Evolutionary conservation across 2,888 invertebrate genomes (phyloP), one percentile per base, ranked within the genome.

Genomic region (Plebejus melissa): DNA sequence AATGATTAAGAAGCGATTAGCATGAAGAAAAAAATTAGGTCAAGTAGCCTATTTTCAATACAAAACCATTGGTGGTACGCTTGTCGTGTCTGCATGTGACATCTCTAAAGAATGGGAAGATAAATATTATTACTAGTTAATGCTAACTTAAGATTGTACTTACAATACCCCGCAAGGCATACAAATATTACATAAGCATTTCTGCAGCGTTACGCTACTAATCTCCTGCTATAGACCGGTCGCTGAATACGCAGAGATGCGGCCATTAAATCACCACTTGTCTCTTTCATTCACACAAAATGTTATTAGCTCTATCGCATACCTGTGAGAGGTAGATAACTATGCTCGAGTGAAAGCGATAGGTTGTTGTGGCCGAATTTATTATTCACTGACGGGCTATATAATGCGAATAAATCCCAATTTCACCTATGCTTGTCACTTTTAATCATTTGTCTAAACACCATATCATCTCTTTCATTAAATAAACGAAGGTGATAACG

Each of bases 1-100:
- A n/a, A n/a, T n/a, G n/a, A n/a, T n/a, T n/a, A n/a, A n/a, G n/a
- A n/a, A n/a, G n/a, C n/a, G n/a, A n/a, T n/a, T n/a, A n/a, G n/a
- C n/a, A n/a, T n/a, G n/a, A n/a, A n/a, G n/a, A n/a, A n/a, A n/a
- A n/a, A n/a, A n/a, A n/a, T n/a, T n/a, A n/a, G n/a, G n/a, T n/a
- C n/a, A n/a, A n/a, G n/a, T n/a, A n/a, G n/a, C n/a, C n/a, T n/a
- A 65, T 32, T 65, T 36, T 65, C 65, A 65, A 65, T 36, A 65
- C 65, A 60, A 65, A 65, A 65, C 32, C 65, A 32, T 65, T 13
- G 11, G 65, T 5, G 32, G 60, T 60, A 28, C 22, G 22, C 60
- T 28, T 60, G 60, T 60, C 28, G 60, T 28, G 11, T 11, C 60
- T 60, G 60, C 9, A 9, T 60, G 28, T 60, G n/a, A 58, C 60